phyloP scores from a whole-genome alignment of 2,113 vertebrate species.

The Elanus axillaris region DNA sequence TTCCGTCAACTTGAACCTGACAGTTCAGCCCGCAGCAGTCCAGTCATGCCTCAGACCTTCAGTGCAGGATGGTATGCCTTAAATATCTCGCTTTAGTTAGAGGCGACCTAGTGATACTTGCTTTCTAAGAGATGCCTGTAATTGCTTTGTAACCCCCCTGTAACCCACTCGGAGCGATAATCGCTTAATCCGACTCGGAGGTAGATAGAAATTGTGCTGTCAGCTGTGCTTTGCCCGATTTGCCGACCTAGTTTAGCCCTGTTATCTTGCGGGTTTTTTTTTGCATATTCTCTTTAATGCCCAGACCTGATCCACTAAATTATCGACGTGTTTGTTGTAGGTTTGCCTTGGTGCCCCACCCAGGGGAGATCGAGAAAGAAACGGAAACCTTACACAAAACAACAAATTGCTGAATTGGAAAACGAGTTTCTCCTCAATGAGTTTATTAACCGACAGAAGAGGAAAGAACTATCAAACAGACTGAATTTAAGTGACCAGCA shows the following conservation, averaged over 20 bases:
- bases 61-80: slow-evolving; percentile 84
- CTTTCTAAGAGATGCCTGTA: slow-evolving; percentile 2
- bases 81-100: slow-evolving; percentile 41
- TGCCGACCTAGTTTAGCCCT: background rate
- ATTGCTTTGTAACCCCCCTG: background rate
- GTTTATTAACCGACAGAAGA: slow-evolving; percentile 93
- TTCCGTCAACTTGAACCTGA: slow-evolving; percentile 82
- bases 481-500: slow-evolving; percentile 93
- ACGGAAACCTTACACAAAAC: slow-evolving; percentile 92
- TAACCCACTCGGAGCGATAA: background rate
- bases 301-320: background rate
- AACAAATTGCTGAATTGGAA: slow-evolving; percentile 91
- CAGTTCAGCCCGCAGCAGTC: slow-evolving; percentile 76
- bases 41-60: slow-evolving; percentile 83
- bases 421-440: slow-evolving; percentile 91
- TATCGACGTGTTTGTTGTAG: slow-evolving; percentile 72
- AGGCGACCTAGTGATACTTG: background rate
- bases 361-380: slow-evolving; percentile 88
- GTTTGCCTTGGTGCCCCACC: slow-evolving; percentile 86
- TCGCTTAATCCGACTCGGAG: background rate
- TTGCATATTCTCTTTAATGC: background rate
- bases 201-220: background rate
- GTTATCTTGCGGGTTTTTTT: background rate
- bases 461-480: slow-evolving; percentile 89
- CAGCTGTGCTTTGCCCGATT: background rate